Base-by-base conservation (phyloP, 2,797 vertebrate genomes). In the Myripristis murdjan region DNA sequence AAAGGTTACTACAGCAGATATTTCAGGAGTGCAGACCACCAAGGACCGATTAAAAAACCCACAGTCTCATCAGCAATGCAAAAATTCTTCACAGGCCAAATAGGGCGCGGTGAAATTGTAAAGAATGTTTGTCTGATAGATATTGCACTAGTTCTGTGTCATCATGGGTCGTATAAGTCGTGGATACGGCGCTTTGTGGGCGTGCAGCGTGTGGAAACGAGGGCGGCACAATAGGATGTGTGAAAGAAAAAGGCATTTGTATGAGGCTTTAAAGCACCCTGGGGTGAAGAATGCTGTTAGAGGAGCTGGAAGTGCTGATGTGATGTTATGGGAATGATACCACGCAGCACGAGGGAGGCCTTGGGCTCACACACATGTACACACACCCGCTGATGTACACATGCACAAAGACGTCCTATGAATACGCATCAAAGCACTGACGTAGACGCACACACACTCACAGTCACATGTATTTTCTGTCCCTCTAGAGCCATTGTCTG, bases 281-380 rank as follows among this genome's bases (percentile, higher is more conserved):
- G 0, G 67, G 64, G 67, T 64, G 56, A 48, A 71, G 62, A 56
- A 41, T 41, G 31, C 43, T 72, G 72, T 78, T 71, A 43, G 47
- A 60, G 63, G 52, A 65, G 62, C 65, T 18, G 41, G 52, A 24
- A 70, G 56, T 74, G 81, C 86, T 91, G 79, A 83, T 82, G 70
- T 53, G 63, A 77, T 59, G 73, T 64, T 87, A 77, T 64, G 72
- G 15, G 70, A 77, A 88, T 73, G 74, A 84, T 80, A 47, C 60
- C 41, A 82, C 58, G 1, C 59, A 71, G 58, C 53, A 80, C 31
- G 37, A 49, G 59, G 23, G 74, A 20, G 18, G 56, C 80, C 73
- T 33, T 22, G 53, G 78, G 78, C 28, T 64, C 12, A 35, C 35
- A 23, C 31, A 52, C 23, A 64, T 1, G 20, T 22, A 43, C 23